These are phyloP conservation scores for Conistra vaccinii DNA, from an alignment of 2,888 invertebrate genomes.

Conservation along the genomic window DNA sequence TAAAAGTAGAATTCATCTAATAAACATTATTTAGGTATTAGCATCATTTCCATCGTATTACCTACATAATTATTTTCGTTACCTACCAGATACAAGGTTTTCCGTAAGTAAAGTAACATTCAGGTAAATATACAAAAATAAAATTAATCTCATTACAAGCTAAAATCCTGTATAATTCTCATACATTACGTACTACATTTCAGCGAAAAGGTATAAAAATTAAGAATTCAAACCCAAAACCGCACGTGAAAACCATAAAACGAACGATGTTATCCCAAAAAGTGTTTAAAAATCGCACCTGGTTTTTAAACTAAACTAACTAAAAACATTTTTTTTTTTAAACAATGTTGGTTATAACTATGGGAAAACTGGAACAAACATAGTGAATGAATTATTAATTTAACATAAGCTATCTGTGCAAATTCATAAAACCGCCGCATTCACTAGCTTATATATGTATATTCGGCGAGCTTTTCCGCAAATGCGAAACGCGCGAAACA, in stretches of 20 bases:
- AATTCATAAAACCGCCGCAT: constrained; percentile 69
- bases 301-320: constrained; percentile 17
- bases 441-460: constrained; percentile 51
- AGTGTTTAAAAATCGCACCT: constrained; percentile 48
- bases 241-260: constrained; percentile 9
- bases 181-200: not conserved
- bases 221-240: constrained; percentile 20
- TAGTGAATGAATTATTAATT: constrained; percentile 68
- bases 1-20: not conserved
- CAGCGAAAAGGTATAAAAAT: constrained; percentile 21
- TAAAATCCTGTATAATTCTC: constrained; percentile 9
- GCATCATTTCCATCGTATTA: not conserved
- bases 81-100: not conserved
- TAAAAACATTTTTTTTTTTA: constrained; percentile 33
- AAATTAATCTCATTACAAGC: not conserved
- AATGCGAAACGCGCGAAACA: constrained; percentile 66
- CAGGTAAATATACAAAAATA: not conserved
- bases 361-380: constrained; percentile 61
- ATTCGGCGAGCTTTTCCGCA: constrained; percentile 76
- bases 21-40: not conserved
- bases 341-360: constrained; percentile 35
- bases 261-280: constrained; percentile 27
- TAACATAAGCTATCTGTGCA: constrained; percentile 63
- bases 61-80: not conserved
- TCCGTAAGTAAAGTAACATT: not conserved